Evolutionary conservation across 2,888 invertebrate genomes (phyloP), one percentile per base, ranked within the genome.

Genomic region (Smittia aterrima): DNA sequence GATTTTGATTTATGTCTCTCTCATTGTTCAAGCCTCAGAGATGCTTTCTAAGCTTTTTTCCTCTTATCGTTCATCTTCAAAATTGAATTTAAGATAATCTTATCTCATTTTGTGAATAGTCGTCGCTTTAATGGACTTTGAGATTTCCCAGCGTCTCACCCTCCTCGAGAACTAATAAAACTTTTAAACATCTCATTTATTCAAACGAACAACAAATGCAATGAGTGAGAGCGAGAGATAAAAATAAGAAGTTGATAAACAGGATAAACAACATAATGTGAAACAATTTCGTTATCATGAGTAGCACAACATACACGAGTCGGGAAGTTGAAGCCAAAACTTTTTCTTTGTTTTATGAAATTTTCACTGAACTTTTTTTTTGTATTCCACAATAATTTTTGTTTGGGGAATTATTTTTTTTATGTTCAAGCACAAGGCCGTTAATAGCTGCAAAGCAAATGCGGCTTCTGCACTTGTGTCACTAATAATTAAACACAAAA

Each of bases 41-140:
- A 32, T 6, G 32, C 32, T 32, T 9, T 47, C 47, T 47, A 47
- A 47, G 47, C 47, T 47, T 9, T 32, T 32, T 32, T 32, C 9
- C 32, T 9, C 32, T 32, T 32, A 32, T 47, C 47, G 16, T 47
- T 47, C 47, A 47, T 16, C n/a, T n/a, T 2, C 11, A n/a, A 47
- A 47, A 47, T 47, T 47, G 47, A 47, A 47, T 47, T 47, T n/a
- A 6, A 47, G 47, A 47, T 47, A 47, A 47, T 47, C 47, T 11
- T 16, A 47, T 47, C 47, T 47, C 16, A 47, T 11, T n/a, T n/a
- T 47, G 11, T 47, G 47, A 47, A 47, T 47, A n/a, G 47, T 6
- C 47, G n/a, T n/a, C n/a, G n/a, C n/a, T n/a, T n/a, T 32, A 9
- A 32, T 32, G 32, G 32, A 32, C 32, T 32, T 32, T 32, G 32